Base-by-base conservation (phyloP, 2,113 vertebrate genomes). In the Oryzias celebensis region DNA sequence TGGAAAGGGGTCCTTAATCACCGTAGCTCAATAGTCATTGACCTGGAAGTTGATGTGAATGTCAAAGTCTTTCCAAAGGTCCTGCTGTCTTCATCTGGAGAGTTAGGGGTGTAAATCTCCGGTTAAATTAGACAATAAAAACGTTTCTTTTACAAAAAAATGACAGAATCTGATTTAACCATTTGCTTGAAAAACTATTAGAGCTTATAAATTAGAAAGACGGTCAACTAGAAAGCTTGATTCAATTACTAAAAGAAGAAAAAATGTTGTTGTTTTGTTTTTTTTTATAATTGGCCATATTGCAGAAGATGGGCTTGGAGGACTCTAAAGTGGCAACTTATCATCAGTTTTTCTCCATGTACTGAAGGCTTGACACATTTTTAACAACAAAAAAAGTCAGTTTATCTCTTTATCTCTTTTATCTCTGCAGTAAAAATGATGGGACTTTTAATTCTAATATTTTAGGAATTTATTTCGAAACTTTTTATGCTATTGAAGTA, bases 41-140 rank as follows among this genome's bases (percentile, higher is more conserved):
- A 91, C 90, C 90, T 89, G 87, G 87, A 90, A 91, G 85, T 79
- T 86, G 85, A 88, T 71, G 73, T 70, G 80, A 82, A 88, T 85
- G 82, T 89, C 85, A 83, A 80, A 89, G 81, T 83, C 80, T 71
- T 78, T 78, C 63, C 67, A 85, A 85, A 80, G 77, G 68, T 79
- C 81, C 82, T 77, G 81, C 80, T 88, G 81, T 83, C 72, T 83
- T 70, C 72, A 84, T 79, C 65, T 78, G 80, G 72, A 62, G 52
- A 65, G 75, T 73, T 71, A 31, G 59, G 57, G 16, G 36, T 51
- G 66, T 62, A 69, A 81, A 3, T 69, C 47, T 69, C 55, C 51
- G 73, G 70, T 59, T 51, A 65, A 63, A 80, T 68, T 57, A 62
- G 66, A 78, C 18, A 76, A 75, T 52, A 63, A 59, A 58, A 45